These are phyloP conservation scores for Ectobius pallidus DNA, from an alignment of 2,888 invertebrate genomes.

Conservation along the genomic window DNA sequence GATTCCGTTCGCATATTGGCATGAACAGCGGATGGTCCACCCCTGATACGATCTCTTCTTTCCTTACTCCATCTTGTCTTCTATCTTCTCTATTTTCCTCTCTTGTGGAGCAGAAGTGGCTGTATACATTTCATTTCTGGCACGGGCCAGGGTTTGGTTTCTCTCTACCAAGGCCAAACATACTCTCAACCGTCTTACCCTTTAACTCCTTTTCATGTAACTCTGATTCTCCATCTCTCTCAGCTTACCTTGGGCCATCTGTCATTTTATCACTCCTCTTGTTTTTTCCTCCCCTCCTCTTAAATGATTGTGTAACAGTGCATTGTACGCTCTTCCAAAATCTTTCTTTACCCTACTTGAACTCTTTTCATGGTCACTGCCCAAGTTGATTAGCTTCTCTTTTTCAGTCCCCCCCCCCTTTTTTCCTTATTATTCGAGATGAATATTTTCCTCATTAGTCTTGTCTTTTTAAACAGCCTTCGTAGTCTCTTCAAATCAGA, in stretches of 20 bases:
- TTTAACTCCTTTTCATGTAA: neutral
- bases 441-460: too few species aligned
- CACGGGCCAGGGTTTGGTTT: slow-evolving; percentile 25
- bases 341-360: neutral
- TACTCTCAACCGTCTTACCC: neutral
- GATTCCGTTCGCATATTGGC: too few species aligned
- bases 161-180: slow-evolving; percentile 10
- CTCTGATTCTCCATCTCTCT: neutral
- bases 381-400: neutral
- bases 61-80: neutral
- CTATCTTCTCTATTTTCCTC: neutral
- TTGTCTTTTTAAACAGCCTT: too few species aligned
- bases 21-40: too few species aligned
- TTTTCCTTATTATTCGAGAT: neutral
- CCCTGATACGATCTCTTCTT: slow-evolving; percentile 1
- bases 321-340: neutral
- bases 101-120: neutral
- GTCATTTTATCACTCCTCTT: neutral
- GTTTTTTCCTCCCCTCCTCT: neutral
- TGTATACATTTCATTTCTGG: slow-evolving; percentile 21
- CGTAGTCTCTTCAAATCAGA: too few species aligned
- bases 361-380: neutral
- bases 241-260: neutral
- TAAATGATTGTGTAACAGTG: neutral
- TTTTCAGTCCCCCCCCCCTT: neutral